A percentile compares a stretch with the other conserved stretches of the same genome.
Conservation (phyloP, 2,888 invertebrate genomes). For the Netelia melanura region DNA sequence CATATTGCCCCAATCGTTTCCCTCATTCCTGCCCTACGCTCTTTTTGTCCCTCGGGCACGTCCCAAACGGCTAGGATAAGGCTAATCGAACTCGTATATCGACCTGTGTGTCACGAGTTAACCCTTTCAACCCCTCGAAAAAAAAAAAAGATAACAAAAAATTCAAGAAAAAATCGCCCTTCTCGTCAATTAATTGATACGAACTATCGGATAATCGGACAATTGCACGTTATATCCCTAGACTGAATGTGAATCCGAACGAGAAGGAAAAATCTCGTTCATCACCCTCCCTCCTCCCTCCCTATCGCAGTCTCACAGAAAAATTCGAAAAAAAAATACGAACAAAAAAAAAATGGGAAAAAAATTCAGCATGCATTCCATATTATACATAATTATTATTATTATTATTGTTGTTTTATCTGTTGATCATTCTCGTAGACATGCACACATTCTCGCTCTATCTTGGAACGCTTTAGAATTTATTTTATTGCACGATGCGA, state of each 20-base stretch:
- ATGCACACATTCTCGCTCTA: conserved; percentile 74
- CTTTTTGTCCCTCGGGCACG: conserved; percentile 13
- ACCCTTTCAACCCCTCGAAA: not conserved
- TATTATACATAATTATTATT: conserved; percentile 48
- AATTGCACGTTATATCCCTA: conserved; percentile 52
- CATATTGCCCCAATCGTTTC: not conserved
- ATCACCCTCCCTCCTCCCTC: not conserved
- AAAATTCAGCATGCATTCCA: conserved; percentile 31
- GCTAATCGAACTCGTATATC: conserved; percentile 50
- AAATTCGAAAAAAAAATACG: conserved; percentile 5
- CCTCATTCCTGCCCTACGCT: conserved; percentile 12
- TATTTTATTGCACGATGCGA: conserved; percentile 76
- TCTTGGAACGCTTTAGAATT: conserved; percentile 78
- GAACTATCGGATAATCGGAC: conserved; percentile 50
- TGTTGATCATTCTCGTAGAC: conserved; percentile 51
- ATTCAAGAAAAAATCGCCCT: not conserved
- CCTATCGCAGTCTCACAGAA: not conserved
- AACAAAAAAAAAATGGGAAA: not conserved
- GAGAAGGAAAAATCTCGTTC: not conserved
- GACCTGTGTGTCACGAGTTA: conserved; percentile 45
- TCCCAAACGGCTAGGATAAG: conserved; percentile 5
- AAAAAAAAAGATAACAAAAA: not conserved
- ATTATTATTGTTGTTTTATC: conserved; percentile 46
- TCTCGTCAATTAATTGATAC: conserved; percentile 1
- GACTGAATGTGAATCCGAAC: conserved; percentile 11